A percentile compares a stretch with the other conserved stretches of the same genome.
Evolutionary conservation across 2,888 invertebrate genomes (phyloP).

Genomic region (Phragmatobia fuliginosa): DNA sequence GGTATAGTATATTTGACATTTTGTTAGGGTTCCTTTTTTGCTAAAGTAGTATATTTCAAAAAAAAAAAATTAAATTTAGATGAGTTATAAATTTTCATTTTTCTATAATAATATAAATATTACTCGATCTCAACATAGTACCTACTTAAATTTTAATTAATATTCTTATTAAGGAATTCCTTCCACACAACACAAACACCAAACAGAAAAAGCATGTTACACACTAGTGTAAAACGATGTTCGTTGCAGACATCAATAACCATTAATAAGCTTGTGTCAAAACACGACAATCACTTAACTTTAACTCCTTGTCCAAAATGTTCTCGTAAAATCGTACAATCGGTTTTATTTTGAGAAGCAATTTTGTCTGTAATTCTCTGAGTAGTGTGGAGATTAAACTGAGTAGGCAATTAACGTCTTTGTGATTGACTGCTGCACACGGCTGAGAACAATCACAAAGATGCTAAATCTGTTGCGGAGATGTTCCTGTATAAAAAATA

Average conservation of each 20-base stretch:
- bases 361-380: conserved; percentile 66
- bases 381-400: conserved; percentile 74
- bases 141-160: neutral
- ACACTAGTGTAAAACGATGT: conserved; percentile 63
- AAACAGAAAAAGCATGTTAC: conserved; percentile 7
- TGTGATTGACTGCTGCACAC: conserved; percentile 74
- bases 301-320: conserved; percentile 59
- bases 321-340: conserved; percentile 68
- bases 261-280: conserved; percentile 79
- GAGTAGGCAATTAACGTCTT: conserved; percentile 75
- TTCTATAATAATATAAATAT: too few relatives aligned
- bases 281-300: conserved; percentile 69
- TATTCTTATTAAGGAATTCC: neutral
- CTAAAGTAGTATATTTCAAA: neutral
- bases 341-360: conserved; percentile 72
- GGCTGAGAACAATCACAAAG: conserved; percentile 50
- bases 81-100: neutral
- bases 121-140: too few relatives aligned
- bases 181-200: conserved; percentile 11
- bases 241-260: conserved; percentile 66
- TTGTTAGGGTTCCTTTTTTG: too few relatives aligned
- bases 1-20: neutral
- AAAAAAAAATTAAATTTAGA: neutral
- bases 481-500: conserved; percentile 26
- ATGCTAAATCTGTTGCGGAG: conserved; percentile 50